Evolutionary conservation across 2,797 vertebrate species (phyloP).

Genomic region (Mergus octosetaceus): DNA sequence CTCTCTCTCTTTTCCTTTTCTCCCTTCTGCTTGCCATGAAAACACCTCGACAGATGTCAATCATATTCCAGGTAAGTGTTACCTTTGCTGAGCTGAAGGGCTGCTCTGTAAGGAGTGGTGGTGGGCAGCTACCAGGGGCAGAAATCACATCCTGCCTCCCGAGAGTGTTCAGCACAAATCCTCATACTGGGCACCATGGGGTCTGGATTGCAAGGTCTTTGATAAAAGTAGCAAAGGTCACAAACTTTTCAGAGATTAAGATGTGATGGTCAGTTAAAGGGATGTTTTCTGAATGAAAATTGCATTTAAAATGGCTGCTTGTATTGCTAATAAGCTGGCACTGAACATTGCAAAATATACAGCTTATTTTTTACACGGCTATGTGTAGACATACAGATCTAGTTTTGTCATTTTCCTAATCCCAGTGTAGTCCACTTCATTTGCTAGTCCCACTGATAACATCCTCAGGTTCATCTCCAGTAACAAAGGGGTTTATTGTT

Average conservation of each 20-base stretch:
- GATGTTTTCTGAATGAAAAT: background rate
- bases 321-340: background rate
- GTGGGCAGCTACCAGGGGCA: background rate
- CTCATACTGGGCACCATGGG: background rate
- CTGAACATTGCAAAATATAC: background rate
- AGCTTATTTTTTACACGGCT: background rate
- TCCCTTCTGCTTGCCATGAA: conserved; percentile 74
- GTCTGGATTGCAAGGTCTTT: background rate
- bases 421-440: background rate
- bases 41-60: conserved; percentile 86
- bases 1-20: conserved; percentile 64
- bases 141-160: background rate
- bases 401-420: background rate
- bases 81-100: conserved; percentile 47
- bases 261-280: conserved; percentile 56
- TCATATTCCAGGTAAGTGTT: conserved; percentile 94
- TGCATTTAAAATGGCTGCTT: background rate
- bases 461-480: background rate
- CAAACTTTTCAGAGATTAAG: background rate
- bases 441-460: background rate
- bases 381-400: background rate
- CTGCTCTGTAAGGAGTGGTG: background rate
- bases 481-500: background rate
- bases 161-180: background rate
- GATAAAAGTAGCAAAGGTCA: background rate